Percentiles rank a stretch among this genome's conserved stretches.
Conservation (phyloP, 2,888 invertebrate genomes). For the Cryptocephalus primarius region DNA sequence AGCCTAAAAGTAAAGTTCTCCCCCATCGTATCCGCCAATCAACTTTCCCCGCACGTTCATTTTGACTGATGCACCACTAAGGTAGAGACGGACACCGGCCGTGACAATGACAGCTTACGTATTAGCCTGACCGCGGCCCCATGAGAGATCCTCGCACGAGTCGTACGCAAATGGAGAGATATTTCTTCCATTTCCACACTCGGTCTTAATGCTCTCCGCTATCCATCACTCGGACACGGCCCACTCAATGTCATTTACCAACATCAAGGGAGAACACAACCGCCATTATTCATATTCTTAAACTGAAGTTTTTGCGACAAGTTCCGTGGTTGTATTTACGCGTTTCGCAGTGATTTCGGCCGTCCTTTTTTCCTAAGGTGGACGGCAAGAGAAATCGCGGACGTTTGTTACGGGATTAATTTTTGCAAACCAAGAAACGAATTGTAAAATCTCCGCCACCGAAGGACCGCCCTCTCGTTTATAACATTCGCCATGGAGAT, state of each 20-base stretch:
- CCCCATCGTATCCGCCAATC: no score
- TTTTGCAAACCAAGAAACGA: no score
- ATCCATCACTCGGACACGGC: slow-evolving; percentile 26
- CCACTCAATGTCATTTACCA: slow-evolving; percentile 25
- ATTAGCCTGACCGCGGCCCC: slow-evolving; percentile 28
- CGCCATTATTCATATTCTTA: slow-evolving; percentile 17
- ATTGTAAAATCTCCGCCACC: no score
- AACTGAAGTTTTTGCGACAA: slow-evolving; percentile 11
- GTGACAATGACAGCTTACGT: slow-evolving; percentile 33
- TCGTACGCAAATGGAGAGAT: slow-evolving; percentile 34
- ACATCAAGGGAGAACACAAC: slow-evolving; percentile 20
- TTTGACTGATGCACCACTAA: slow-evolving; percentile 26
- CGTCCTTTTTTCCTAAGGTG: no score
- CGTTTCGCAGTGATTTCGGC: no score
- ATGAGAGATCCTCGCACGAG: not conserved
- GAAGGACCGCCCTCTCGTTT: no score
- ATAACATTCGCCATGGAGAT: no score
- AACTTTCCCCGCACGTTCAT: no score
- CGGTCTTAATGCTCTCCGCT: slow-evolving; percentile 24
- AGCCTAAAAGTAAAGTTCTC: slow-evolving; percentile 9
- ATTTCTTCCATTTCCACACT: slow-evolving; percentile 29
- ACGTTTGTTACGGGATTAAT: no score
- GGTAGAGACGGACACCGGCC: slow-evolving; percentile 21
- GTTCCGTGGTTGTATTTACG: no score
- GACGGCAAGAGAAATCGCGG: no score